Evolutionary conservation across 2,888 invertebrate genomes (phyloP), one percentile per base, ranked within the genome.

Genomic region (Nomada fucata): DNA sequence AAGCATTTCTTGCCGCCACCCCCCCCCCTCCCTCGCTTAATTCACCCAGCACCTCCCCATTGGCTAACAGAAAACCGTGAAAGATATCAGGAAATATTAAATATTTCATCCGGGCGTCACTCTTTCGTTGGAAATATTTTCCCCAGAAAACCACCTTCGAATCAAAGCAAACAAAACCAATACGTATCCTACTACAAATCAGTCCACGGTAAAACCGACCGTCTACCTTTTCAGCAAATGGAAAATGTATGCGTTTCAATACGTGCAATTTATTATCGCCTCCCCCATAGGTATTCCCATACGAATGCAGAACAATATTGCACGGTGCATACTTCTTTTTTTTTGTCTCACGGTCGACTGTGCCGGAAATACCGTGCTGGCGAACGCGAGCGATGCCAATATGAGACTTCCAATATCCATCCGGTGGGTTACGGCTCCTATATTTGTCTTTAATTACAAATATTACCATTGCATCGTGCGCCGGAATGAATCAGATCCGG

Each of bases 361-460:
- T 55, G 18, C 36, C 68, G 42, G 23, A 18, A 26, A 18, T 57
- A 42, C 2, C n/a, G 20, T 15, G 13, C 2, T 7, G 20, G 13
- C 15, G 53, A 23, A 67, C 29, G 57, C 59, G 26, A 44, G 15
- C 53, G 0, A 18, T 50, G 20, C 47, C 47, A 50, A 70, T 60
- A 60, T 18, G 29, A 60, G 13, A 50, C 50, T 36, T 52, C 36
- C 60, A 70, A 52, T 70, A 70, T 50, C 47, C 29, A 18, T 15
- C 2, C 7, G 15, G 5, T n/a, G 23, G 29, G 5, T 20, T 18
- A n/a, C 47, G 4, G 26, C n/a, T 47, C 29, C 9, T 59, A 15
- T 60, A 70, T 70, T 70, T 70, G 60, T 20, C 50, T 60, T 70
- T 50, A 70, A 70, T 70, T 70, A 70, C 18, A 70, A 60, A 50